phyloP scores from a whole-genome alignment of 2,888 invertebrate species.

The Sturmia bella region DNA sequence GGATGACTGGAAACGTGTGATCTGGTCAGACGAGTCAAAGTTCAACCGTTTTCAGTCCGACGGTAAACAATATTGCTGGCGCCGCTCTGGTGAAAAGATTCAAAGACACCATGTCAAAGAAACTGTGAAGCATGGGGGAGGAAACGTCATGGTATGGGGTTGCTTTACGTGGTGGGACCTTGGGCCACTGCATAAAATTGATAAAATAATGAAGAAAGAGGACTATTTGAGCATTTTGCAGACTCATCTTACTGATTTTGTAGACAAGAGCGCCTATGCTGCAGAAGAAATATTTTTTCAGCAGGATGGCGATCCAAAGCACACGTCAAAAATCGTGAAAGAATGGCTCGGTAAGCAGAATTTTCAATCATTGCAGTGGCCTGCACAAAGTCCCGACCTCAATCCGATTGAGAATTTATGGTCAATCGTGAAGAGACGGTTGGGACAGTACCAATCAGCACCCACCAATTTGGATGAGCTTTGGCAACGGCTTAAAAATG shows the following conservation, averaged over 20 bases:
- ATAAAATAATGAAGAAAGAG: not conserved
- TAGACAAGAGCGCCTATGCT: too few species aligned
- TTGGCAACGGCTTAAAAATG: not conserved
- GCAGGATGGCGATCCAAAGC: slow-evolving; percentile 1
- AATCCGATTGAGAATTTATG: not conserved
- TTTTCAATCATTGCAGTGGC: slow-evolving; percentile 3
- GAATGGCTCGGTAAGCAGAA: not conserved
- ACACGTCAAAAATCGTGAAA: not conserved
- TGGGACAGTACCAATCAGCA: too few species aligned
- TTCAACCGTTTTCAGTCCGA: not conserved
- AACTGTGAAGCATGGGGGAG: too few species aligned
- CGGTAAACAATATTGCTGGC: slow-evolving; percentile 5
- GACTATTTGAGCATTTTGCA: not conserved
- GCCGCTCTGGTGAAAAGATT: not conserved
- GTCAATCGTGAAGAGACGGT: too few species aligned
- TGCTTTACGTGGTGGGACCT: slow-evolving; percentile 5
- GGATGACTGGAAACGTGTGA: slow-evolving; percentile 1
- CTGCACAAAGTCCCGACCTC: not conserved
- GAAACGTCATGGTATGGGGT: not conserved
- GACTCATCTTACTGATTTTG: too few species aligned
- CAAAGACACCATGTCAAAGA: not conserved
- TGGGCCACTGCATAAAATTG: slow-evolving; percentile 7
- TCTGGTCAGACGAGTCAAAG: slow-evolving; percentile 1
- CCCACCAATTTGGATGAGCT: too few species aligned
- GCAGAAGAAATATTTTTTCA: not conserved